Conservation (phyloP, 2,797 vertebrate species). For the Argya squamiceps region DNA sequence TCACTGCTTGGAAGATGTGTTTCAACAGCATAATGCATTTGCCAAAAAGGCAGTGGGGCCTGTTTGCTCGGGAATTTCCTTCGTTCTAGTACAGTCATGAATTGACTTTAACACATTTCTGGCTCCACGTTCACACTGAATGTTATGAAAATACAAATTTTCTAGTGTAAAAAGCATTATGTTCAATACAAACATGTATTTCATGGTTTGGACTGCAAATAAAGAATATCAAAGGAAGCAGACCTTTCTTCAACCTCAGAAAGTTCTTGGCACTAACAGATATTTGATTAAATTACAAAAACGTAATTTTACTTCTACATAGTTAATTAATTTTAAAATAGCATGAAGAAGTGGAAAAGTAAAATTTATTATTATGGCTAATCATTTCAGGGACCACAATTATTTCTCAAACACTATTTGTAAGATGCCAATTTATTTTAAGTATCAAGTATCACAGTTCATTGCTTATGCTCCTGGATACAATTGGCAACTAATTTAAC, state of each 20-base stretch:
- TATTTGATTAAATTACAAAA: conserved; percentile 11
- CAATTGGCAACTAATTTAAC: conserved; percentile 20
- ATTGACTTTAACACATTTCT: not conserved
- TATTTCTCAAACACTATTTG: conserved; percentile 32
- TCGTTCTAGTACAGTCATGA: not conserved
- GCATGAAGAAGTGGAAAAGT: not conserved
- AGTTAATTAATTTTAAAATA: conserved; percentile 32
- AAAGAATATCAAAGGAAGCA: not conserved
- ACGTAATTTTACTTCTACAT: not conserved
- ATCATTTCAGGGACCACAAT: not conserved
- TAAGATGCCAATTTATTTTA: conserved; percentile 37
- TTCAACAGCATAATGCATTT: not conserved
- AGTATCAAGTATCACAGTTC: conserved; percentile 9
- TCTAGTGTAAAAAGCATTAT: not conserved
- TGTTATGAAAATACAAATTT: not conserved
- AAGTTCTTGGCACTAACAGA: not conserved
- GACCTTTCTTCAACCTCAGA: not conserved
- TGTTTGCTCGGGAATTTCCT: not conserved
- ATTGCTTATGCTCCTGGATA: not conserved
- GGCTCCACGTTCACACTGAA: rapidly evolving
- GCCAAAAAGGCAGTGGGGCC: not conserved
- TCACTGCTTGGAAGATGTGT: not conserved
- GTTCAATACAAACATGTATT: not conserved
- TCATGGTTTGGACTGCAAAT: not conserved
- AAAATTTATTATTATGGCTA: conserved; percentile 1